Conservation (phyloP, 2,113 vertebrate genomes). For the Ia io region DNA sequence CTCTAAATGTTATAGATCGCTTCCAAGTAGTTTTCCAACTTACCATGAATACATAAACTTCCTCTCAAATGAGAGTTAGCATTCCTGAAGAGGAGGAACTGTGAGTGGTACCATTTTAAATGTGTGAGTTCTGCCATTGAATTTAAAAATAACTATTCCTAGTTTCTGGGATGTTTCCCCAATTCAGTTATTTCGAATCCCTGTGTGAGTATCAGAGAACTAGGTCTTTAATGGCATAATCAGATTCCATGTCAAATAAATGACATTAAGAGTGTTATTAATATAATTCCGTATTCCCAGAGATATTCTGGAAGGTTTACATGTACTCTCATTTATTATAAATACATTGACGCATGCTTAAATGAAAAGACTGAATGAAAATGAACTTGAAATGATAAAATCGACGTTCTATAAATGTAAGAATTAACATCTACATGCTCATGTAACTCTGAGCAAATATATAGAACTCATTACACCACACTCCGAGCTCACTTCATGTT, state of each 20-base stretch:
- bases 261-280: constrained; percentile 75
- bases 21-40: constrained; percentile 71
- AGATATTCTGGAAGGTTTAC: constrained; percentile 75
- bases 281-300: constrained; percentile 74
- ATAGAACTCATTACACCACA: background rate
- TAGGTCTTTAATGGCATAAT: constrained; percentile 75
- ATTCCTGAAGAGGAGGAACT: constrained; percentile 67
- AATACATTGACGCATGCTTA: constrained; percentile 63
- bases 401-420: constrained; percentile 39
- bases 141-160: constrained; percentile 76
- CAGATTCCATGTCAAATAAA: constrained; percentile 77
- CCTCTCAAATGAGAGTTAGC: constrained; percentile 66
- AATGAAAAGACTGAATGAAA: constrained; percentile 65
- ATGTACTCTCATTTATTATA: constrained; percentile 74
- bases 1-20: constrained; percentile 37
- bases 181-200: constrained; percentile 75
- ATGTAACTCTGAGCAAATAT: constrained; percentile 29
- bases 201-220: constrained; percentile 72
- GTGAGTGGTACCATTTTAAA: constrained; percentile 73
- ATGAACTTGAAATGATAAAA: constrained; percentile 58
- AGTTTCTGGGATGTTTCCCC: constrained; percentile 75
- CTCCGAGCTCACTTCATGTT: background rate
- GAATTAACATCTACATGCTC: constrained; percentile 39
- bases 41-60: constrained; percentile 56
- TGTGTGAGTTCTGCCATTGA: constrained; percentile 70